phyloP scores from a whole-genome alignment of 2,113 vertebrate species.

The Alligator sinensis region DNA sequence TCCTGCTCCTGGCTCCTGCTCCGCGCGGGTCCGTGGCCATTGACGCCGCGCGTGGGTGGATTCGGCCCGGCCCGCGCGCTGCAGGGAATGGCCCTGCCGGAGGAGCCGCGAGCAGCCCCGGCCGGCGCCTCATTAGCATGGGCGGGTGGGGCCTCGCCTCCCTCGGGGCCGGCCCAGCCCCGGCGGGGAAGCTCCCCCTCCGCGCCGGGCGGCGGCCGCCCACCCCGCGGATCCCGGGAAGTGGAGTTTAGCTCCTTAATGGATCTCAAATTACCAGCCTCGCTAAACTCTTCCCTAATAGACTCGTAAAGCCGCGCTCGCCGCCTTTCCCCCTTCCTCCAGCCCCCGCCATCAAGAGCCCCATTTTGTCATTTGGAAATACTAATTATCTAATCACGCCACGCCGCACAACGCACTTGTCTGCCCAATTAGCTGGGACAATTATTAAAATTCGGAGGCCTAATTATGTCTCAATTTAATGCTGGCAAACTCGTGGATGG shows the following conservation, averaged over 20 bases:
- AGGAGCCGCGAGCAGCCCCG: constrained; percentile 63
- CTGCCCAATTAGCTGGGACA: constrained; percentile 95
- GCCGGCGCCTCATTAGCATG: constrained; percentile 63
- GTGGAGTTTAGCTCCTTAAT: constrained; percentile 53
- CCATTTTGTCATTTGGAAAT: constrained; percentile 87
- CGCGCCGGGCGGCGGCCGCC: not conserved
- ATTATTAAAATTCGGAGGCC: constrained; percentile 95
- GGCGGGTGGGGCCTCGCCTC: not conserved
- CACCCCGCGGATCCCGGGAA: not conserved
- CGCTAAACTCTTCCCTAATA: constrained; percentile 64
- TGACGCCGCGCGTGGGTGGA: not conserved
- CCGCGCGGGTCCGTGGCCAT: not conserved
- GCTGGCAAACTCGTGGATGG: constrained; percentile 87
- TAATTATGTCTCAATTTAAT: constrained; percentile 99
- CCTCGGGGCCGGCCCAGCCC: not conserved
- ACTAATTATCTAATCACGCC: constrained; percentile 89
- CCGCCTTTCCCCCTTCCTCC: constrained; percentile 54
- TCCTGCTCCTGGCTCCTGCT: no score
- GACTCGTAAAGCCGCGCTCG: constrained; percentile 69
- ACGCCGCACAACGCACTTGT: constrained; percentile 83
- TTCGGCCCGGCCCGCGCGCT: not conserved
- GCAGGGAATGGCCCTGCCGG: constrained; percentile 69
- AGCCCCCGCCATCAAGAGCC: constrained; percentile 82
- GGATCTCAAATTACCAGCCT: constrained; percentile 70
- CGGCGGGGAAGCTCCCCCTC: not conserved